Conservation (phyloP, 2,888 invertebrate species). For the Coecobrya sp. region DNA sequence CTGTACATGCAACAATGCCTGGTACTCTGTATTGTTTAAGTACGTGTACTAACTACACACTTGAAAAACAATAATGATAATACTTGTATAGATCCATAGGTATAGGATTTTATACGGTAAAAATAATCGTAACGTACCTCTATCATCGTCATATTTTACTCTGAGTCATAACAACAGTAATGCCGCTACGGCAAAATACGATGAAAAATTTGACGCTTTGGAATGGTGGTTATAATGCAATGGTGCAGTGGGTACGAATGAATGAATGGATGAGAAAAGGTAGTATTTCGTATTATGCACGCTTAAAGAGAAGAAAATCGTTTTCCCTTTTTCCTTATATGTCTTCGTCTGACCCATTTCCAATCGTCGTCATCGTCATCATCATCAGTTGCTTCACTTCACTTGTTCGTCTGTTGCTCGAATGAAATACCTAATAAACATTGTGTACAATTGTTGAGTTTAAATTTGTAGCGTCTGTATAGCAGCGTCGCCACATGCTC, state of each 20-base stretch:
- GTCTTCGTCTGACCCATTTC: constrained; percentile 80
- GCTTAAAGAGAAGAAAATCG: constrained; percentile 58
- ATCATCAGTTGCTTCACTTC: constrained; percentile 63
- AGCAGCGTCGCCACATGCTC: not conserved
- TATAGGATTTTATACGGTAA: constrained; percentile 18
- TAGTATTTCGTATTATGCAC: constrained; percentile 27
- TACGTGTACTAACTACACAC: not conserved
- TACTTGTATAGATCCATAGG: not conserved
- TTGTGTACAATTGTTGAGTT: not conserved
- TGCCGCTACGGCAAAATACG: not conserved
- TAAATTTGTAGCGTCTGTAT: not conserved
- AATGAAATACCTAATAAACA: not conserved
- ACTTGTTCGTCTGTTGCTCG: not conserved
- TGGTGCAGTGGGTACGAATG: constrained; percentile 24
- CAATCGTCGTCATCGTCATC: constrained; percentile 58
- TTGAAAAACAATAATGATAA: not conserved
- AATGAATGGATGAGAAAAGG: constrained; percentile 34
- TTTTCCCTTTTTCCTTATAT: constrained; percentile 84
- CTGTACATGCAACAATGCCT: not conserved
- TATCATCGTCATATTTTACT: constrained; percentile 31
- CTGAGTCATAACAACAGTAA: too few species aligned
- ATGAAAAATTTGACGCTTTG: not conserved
- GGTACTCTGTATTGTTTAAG: not conserved
- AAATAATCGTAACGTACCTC: constrained; percentile 36
- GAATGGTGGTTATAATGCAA: not conserved